Evolutionary conservation across 2,888 invertebrate species (phyloP).

Genomic region (Caprella mutica): DNA sequence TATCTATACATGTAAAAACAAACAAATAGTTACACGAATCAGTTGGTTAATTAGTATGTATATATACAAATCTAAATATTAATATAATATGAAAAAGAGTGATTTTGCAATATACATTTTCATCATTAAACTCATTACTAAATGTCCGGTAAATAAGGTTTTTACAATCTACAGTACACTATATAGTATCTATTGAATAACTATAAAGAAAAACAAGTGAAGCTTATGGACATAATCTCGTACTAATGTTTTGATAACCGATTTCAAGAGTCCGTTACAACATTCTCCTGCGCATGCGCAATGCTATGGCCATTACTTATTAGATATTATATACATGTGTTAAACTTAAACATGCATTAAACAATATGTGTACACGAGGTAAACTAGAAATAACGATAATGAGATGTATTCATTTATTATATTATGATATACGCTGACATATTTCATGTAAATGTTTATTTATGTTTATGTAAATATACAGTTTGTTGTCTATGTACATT

Average conservation of each 20-base stretch:
- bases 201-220: too few species aligned
- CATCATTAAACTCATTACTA: neutral
- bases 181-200: too few species aligned
- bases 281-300: too few species aligned
- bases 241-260: too few species aligned
- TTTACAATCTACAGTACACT: too few species aligned
- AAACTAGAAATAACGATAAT: neutral
- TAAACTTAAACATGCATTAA: neutral
- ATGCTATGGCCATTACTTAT: too few species aligned
- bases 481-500: neutral
- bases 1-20: slow-evolving; percentile 12
- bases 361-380: neutral
- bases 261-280: too few species aligned
- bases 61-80: slow-evolving; percentile 12
- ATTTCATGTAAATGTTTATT: neutral
- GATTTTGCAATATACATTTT: neutral
- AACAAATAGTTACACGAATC: slow-evolving; percentile 16
- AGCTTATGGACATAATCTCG: too few species aligned
- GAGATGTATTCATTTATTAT: slow-evolving; percentile 4
- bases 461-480: slow-evolving; percentile 7
- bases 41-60: slow-evolving; percentile 16
- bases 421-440: neutral
- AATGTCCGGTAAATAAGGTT: too few species aligned
- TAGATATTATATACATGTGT: neutral
- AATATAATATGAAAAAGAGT: slow-evolving; percentile 1